Percentiles rank a stretch among this genome's conserved stretches.
These are phyloP conservation scores for Oegoconia quadripuncta DNA, from an alignment of 2,888 invertebrate genomes.

Conservation along the genomic window DNA sequence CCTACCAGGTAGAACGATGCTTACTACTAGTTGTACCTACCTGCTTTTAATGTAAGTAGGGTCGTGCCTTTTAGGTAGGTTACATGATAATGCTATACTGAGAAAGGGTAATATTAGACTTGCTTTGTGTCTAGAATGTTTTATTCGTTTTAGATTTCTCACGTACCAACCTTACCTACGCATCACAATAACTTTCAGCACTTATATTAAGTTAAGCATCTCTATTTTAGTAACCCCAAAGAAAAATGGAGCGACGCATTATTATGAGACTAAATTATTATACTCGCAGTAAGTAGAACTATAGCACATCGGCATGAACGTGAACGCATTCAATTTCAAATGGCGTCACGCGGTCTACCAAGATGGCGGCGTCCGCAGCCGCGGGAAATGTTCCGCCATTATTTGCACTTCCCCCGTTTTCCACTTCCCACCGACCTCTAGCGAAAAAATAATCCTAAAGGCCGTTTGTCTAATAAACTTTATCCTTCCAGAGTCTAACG, in stretches of 20 bases:
- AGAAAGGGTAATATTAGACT: slow-evolving; percentile 36
- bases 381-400: slow-evolving; percentile 50
- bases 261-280: slow-evolving; percentile 39
- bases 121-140: slow-evolving; percentile 6
- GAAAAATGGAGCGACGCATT: too few species aligned
- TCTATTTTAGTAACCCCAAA: slow-evolving; percentile 4
- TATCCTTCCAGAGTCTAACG: slow-evolving; percentile 21
- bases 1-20: too few species aligned
- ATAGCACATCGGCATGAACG: slow-evolving; percentile 20
- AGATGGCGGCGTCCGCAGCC: slow-evolving; percentile 56
- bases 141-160: not conserved
- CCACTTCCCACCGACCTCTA: slow-evolving; percentile 37
- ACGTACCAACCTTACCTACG: too few species aligned
- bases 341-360: slow-evolving; percentile 77
- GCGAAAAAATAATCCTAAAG: slow-evolving; percentile 27
- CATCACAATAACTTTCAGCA: not conserved
- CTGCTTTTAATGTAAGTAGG: too few species aligned
- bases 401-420: slow-evolving; percentile 47
- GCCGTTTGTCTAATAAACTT: slow-evolving; percentile 24
- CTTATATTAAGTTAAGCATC: not conserved
- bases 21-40: slow-evolving; percentile 30
- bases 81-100: too few species aligned
- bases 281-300: slow-evolving; percentile 29
- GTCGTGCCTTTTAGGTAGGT: too few species aligned
- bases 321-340: slow-evolving; percentile 60